These are phyloP conservation scores for Mimas tiliae DNA, from an alignment of 2,888 invertebrate genomes.

Conservation along the genomic window DNA sequence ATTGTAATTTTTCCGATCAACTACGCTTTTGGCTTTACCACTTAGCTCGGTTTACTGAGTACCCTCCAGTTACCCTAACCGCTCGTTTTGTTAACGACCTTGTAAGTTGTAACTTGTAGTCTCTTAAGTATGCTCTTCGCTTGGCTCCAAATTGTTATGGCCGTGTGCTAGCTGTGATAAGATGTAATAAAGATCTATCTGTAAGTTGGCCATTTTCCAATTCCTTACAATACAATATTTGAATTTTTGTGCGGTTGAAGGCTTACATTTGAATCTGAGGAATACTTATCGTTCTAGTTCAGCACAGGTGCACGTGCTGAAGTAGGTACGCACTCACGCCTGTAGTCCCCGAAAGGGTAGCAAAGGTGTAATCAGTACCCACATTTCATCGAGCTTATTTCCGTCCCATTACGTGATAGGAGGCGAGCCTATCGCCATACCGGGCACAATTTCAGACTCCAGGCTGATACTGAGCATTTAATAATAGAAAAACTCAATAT, in stretches of 20 bases:
- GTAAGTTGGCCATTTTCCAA: neutral
- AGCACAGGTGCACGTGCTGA: no score
- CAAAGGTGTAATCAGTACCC: no score
- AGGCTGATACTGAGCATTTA: no score
- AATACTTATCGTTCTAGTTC: no score
- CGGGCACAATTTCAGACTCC: no score
- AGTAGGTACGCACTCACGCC: no score
- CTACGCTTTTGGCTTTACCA: neutral
- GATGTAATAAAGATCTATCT: conserved; percentile 23
- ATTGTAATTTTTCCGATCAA: neutral
- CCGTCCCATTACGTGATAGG: no score
- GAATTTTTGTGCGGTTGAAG: neutral
- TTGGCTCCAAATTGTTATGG: conserved; percentile 41
- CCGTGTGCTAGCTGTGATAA: conserved; percentile 39
- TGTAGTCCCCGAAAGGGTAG: no score
- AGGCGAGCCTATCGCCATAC: no score
- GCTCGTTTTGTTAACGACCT: conserved; percentile 45
- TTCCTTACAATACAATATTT: neutral
- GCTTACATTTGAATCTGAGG: no score
- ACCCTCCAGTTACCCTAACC: conserved; percentile 33
- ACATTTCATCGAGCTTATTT: no score
- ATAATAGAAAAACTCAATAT: no score
- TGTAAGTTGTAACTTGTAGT: conserved; percentile 42
- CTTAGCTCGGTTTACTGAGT: neutral
- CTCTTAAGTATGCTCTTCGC: conserved; percentile 32